Conservation (phyloP, 2,797 vertebrate genomes). For the Mus caroli region DNA sequence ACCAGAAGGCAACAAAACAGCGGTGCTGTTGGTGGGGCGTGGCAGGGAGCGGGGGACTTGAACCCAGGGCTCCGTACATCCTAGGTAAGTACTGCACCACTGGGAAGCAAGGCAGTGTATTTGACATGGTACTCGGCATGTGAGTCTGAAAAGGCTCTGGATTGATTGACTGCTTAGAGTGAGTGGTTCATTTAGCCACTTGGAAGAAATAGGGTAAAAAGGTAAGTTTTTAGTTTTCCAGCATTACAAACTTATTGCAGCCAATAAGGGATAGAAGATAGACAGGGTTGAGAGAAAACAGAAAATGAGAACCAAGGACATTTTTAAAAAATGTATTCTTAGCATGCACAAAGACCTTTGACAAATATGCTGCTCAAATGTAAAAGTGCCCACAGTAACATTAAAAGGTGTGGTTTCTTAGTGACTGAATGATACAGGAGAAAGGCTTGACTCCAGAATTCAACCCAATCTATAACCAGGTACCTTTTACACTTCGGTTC, state of each 20-base stretch:
- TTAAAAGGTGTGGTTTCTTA: slow-evolving; percentile 5
- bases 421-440: not conserved
- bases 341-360: slow-evolving; percentile 24
- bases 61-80: not conserved
- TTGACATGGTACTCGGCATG: not conserved
- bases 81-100: not conserved
- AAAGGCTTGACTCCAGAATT: slow-evolving; percentile 43
- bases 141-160: slow-evolving; percentile 11
- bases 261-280: slow-evolving; percentile 28
- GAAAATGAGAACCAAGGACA: slow-evolving; percentile 1
- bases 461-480: slow-evolving; percentile 33
- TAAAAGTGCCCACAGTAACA: slow-evolving; percentile 22
- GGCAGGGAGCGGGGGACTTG: not conserved
- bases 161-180: slow-evolving; percentile 13
- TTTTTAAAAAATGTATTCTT: slow-evolving; percentile 49
- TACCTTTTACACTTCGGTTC: slow-evolving; percentile 29
- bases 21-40: not conserved
- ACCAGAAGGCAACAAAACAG: not conserved
- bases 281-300: slow-evolving; percentile 8
- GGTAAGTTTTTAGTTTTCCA: slow-evolving; percentile 55
- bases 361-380: slow-evolving; percentile 1
- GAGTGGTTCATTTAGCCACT: slow-evolving; percentile 38
- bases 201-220: slow-evolving; percentile 61
- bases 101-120: not conserved
- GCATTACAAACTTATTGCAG: slow-evolving; percentile 44